A percentile compares a stretch with the other conserved stretches of the same genome.
These are phyloP conservation scores for Himalopsyche phryganea DNA, from an alignment of 1,140 invertebrate species.

Conservation along the genomic window DNA sequence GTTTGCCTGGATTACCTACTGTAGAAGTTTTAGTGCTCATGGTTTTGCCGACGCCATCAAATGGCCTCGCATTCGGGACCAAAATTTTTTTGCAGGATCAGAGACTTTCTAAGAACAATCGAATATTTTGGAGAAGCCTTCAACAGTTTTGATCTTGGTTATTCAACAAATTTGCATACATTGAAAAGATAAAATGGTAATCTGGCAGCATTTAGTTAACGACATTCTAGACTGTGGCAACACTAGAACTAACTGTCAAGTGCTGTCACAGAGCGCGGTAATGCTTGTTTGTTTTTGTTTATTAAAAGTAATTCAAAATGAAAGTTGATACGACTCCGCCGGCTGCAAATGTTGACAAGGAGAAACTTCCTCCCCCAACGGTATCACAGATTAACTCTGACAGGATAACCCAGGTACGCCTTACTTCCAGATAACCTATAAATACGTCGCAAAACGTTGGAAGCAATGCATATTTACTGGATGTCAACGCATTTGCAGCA, in stretches of 20 bases:
- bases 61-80: too few relatives aligned
- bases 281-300: constrained; percentile 5
- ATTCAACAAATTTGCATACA: too few relatives aligned
- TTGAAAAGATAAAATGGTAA: too few relatives aligned
- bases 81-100: too few relatives aligned
- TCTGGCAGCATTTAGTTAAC: too few relatives aligned
- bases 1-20: too few relatives aligned
- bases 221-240: too few relatives aligned
- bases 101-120: too few relatives aligned
- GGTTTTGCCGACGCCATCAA: too few relatives aligned
- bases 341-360: constrained; percentile 40
- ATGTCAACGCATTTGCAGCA: background rate
- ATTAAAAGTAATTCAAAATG: constrained; percentile 7
- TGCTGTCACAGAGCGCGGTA: background rate
- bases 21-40: too few relatives aligned
- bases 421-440: constrained; percentile 23
- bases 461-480: constrained; percentile 32
- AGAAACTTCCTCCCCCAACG: constrained; percentile 66
- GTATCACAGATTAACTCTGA: constrained; percentile 82
- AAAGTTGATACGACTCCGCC: constrained; percentile 13
- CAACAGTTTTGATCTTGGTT: too few relatives aligned
- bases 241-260: background rate
- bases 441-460: constrained; percentile 39
- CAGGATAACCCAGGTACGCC: constrained; percentile 69
- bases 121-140: too few relatives aligned